Percentiles rank a stretch among this genome's conserved stretches.
Conservation (phyloP, 2,797 vertebrate species). For the Tarsius wallacei region DNA sequence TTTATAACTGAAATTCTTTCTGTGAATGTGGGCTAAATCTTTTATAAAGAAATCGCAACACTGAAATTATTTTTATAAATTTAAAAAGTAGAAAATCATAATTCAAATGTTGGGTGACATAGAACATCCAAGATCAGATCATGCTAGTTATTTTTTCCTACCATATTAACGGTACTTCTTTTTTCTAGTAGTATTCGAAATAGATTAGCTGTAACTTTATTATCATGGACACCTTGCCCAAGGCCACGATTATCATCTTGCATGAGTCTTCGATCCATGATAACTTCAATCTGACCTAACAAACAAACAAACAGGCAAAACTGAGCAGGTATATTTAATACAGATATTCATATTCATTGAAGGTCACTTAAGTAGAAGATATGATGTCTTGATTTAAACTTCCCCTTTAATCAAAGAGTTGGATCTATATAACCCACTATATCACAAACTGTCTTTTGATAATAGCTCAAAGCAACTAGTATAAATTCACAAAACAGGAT, state of each 20-base stretch:
- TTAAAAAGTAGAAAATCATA: conserved; percentile 35
- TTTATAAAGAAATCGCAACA: conserved; percentile 42
- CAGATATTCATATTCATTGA: neutral
- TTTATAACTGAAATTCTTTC: conserved; percentile 5
- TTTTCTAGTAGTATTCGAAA: conserved; percentile 95
- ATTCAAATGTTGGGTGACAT: conserved; percentile 40
- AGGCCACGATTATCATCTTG: conserved; percentile 98
- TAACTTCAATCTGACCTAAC: conserved; percentile 96
- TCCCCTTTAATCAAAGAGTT: neutral
- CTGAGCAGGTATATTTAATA: conserved; percentile 30
- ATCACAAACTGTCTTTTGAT: neutral
- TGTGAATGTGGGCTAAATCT: neutral
- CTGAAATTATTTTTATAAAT: neutral
- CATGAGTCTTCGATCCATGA: conserved; percentile 96
- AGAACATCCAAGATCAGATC: conserved; percentile 60
- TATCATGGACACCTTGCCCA: conserved; percentile 96
- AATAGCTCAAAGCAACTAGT: neutral
- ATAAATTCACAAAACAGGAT: neutral
- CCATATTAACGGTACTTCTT: conserved; percentile 89
- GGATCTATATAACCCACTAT: neutral
- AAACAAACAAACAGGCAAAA: conserved; percentile 49
- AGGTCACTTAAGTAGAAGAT: neutral
- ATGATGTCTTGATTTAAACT: neutral
- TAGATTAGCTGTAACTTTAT: conserved; percentile 95
- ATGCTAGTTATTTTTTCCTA: conserved; percentile 81